These are phyloP conservation scores for Selene dorsalis DNA, from an alignment of 2,797 vertebrate genomes.

Conservation along the genomic window DNA sequence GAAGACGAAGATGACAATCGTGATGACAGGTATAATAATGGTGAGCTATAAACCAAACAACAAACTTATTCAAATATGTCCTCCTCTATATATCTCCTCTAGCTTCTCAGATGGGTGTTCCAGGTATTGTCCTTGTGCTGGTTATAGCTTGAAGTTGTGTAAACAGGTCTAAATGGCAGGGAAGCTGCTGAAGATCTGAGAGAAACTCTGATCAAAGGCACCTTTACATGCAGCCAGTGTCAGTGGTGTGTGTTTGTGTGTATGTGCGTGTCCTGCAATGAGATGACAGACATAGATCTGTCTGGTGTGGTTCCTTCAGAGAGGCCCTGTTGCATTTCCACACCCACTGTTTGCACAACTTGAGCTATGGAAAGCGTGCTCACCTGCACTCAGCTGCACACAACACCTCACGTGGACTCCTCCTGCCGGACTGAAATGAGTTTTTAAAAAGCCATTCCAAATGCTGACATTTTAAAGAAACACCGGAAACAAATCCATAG, in stretches of 20 bases:
- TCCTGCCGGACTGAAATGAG: constrained; percentile 10
- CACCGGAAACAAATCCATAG: constrained; percentile 25
- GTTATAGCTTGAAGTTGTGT: constrained; percentile 74
- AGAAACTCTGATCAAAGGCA: constrained; percentile 80
- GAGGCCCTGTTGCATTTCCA: constrained; percentile 60
- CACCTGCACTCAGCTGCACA: constrained; percentile 60
- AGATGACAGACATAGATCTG: constrained; percentile 76
- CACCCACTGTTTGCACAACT: constrained; percentile 77
- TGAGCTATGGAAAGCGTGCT: constrained; percentile 47
- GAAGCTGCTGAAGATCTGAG: constrained; percentile 78
- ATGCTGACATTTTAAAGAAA: constrained; percentile 36
- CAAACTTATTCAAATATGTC: constrained; percentile 29
- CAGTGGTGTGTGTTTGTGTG: constrained; percentile 40
- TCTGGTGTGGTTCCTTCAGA: constrained; percentile 68
- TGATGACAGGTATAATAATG: constrained; percentile 18
- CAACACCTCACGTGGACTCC: constrained; percentile 30
- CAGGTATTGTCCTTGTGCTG: constrained; percentile 58
- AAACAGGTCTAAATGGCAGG: constrained; percentile 77
- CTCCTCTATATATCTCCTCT: constrained; percentile 24
- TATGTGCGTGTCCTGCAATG: constrained; percentile 46
- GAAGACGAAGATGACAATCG: background rate
- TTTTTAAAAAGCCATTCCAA: constrained; percentile 24
- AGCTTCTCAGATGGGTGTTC: constrained; percentile 40
- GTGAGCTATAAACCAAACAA: constrained; percentile 21
- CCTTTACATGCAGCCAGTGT: constrained; percentile 73